A percentile compares a stretch with the other conserved stretches of the same genome.
Evolutionary conservation across 92 coral and sea anemone genomes (phyloP).

Genomic region (Siderastrea siderea): DNA sequence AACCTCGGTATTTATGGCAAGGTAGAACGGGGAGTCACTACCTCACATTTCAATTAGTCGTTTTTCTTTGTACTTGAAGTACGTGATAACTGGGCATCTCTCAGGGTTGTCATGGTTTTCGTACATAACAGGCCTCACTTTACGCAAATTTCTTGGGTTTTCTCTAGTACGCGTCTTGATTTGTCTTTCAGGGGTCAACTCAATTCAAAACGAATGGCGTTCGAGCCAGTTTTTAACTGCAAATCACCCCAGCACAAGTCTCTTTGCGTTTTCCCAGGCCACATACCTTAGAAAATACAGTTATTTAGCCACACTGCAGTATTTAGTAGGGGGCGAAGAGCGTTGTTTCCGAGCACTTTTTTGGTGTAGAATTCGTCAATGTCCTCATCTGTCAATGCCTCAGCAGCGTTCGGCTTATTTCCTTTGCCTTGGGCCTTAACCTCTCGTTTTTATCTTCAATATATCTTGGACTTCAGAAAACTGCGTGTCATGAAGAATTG

Average conservation of each 20-base stretch:
- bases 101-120: constrained; percentile 66
- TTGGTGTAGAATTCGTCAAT: constrained; percentile 55
- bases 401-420: constrained; percentile 70
- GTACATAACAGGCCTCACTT: constrained; percentile 56
- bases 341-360: constrained; percentile 50
- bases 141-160: constrained; percentile 54
- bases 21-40: constrained; percentile 67
- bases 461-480: constrained; percentile 61
- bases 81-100: constrained; percentile 66
- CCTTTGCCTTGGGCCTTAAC: constrained; percentile 68
- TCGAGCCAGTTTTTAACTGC: constrained; percentile 53
- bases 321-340: constrained; percentile 63
- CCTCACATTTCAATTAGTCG: constrained; percentile 62
- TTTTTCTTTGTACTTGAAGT: constrained; percentile 64
- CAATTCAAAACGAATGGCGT: constrained; percentile 53
- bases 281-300: constrained; percentile 62
- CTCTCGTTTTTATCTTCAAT: constrained; percentile 44
- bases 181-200: constrained; percentile 62
- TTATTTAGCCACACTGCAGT: constrained; percentile 61
- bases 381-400: constrained; percentile 78
- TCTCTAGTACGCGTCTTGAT: constrained; percentile 68
- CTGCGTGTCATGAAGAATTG: constrained; percentile 43
- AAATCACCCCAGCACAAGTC: constrained; percentile 72
- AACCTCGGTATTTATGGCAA: constrained; percentile 62
- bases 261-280: constrained; percentile 75